Evolutionary conservation across 35 echinoderm and acorn worm genomes (phyloP).

Genomic region (Heliocidaris erythrogramma): DNA sequence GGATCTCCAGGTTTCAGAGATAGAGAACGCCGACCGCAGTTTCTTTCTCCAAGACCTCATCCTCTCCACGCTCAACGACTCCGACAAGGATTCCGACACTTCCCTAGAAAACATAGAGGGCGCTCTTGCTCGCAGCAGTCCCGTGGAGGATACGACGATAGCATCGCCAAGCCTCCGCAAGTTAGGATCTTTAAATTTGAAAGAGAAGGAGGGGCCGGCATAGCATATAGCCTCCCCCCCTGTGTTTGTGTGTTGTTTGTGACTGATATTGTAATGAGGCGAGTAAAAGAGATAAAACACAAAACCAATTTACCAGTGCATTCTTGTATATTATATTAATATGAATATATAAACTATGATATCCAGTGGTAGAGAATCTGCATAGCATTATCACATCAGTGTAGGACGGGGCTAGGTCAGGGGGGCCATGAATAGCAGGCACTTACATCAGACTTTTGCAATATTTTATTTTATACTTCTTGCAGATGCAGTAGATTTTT

Average conservation of each 20-base stretch:
- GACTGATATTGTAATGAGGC: slow-evolving; percentile 22
- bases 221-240: slow-evolving; percentile 69
- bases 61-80: slow-evolving; percentile 95
- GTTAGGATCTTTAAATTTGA: slow-evolving; percentile 97
- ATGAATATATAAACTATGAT: slow-evolving; percentile 44
- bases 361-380: slow-evolving; percentile 34
- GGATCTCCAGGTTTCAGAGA: slow-evolving; percentile 85
- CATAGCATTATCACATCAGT: slow-evolving; percentile 28
- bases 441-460: not conserved
- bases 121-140: slow-evolving; percentile 51
- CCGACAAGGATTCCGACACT: slow-evolving; percentile 72
- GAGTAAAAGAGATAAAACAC: slow-evolving; percentile 14
- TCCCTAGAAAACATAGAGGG: slow-evolving; percentile 62
- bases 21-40: slow-evolving; percentile 94
- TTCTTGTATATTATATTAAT: slow-evolving; percentile 55
- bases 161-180: slow-evolving; percentile 58
- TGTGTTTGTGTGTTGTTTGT: slow-evolving; percentile 51
- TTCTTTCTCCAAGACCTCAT: slow-evolving; percentile 99
- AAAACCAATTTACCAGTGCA: slow-evolving; percentile 50
- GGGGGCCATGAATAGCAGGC: not conserved
- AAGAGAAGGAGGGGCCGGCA: slow-evolving; percentile 82
- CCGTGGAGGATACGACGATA: slow-evolving; percentile 52
- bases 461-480: slow-evolving; percentile 14
- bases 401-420: not conserved
- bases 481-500: slow-evolving; percentile 2